These are phyloP conservation scores for Drosophila barbarae DNA, from an alignment of 2,888 invertebrate genomes.

Conservation along the genomic window DNA sequence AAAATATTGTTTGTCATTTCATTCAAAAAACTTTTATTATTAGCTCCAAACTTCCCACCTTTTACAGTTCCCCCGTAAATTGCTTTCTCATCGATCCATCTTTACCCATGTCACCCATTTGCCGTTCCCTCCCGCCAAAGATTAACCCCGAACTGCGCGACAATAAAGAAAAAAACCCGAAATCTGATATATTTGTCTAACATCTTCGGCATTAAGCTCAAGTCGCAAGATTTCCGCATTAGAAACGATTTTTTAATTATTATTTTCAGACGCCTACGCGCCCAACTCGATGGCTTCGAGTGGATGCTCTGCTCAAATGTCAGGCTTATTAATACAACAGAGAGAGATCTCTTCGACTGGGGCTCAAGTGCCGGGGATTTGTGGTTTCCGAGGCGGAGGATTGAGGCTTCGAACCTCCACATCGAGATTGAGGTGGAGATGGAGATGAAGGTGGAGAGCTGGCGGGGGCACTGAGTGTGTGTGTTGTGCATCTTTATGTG, in stretches of 20 bases:
- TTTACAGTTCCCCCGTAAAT: slow-evolving; percentile 6
- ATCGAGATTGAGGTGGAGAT: slow-evolving; percentile 21
- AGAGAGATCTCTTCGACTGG: slow-evolving; percentile 41
- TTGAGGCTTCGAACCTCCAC: slow-evolving; percentile 10
- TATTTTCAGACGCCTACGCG: slow-evolving; percentile 69
- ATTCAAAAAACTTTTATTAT: not conserved
- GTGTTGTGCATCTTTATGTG: slow-evolving; percentile 55
- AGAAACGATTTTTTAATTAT: slow-evolving; percentile 70
- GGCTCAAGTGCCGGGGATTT: slow-evolving; percentile 42
- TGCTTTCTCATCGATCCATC: slow-evolving; percentile 36
- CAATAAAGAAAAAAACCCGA: slow-evolving; percentile 42
- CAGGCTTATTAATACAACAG: slow-evolving; percentile 65
- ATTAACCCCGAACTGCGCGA: slow-evolving; percentile 33
- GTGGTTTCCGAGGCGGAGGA: slow-evolving; percentile 12
- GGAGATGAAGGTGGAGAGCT: slow-evolving; percentile 1
- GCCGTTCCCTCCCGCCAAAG: slow-evolving; percentile 20
- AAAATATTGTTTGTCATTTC: not conserved
- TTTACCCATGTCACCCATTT: slow-evolving; percentile 33
- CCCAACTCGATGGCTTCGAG: slow-evolving; percentile 30
- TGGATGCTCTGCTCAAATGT: slow-evolving; percentile 72
- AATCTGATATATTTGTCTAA: slow-evolving; percentile 73
- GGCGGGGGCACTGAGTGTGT: slow-evolving; percentile 21
- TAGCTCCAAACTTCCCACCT: not conserved
- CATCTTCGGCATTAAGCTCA: slow-evolving; percentile 69
- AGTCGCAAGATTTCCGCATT: slow-evolving; percentile 70